phyloP scores from a whole-genome alignment of 2,888 invertebrate species.

The Dryobota labecula region DNA sequence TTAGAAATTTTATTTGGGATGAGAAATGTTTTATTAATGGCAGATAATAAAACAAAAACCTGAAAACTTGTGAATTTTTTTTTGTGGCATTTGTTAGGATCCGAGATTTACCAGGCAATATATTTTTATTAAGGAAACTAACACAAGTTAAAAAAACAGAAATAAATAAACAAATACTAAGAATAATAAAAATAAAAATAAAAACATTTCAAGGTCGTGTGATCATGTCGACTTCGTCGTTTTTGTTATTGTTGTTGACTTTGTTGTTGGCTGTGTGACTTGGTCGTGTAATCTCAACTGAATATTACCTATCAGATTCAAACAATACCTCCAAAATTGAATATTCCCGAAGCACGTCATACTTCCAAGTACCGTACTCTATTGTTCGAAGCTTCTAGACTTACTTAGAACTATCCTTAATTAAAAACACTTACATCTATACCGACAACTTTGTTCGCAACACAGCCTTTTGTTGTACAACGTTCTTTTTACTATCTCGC shows the following conservation, averaged over 20 bases:
- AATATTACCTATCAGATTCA: background rate
- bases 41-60: background rate
- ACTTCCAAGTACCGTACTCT: background rate
- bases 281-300: too few species aligned
- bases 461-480: background rate
- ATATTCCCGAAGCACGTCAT: background rate
- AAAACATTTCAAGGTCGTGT: background rate
- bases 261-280: too few species aligned
- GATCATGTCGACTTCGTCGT: too few species aligned
- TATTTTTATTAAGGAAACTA: background rate
- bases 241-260: too few species aligned
- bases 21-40: background rate
- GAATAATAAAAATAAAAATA: background rate
- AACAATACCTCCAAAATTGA: constrained; percentile 3
- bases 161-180: background rate
- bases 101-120: background rate
- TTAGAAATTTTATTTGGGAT: constrained; percentile 8
- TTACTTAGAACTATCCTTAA: constrained; percentile 26
- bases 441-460: constrained; percentile 6
- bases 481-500: constrained; percentile 8
- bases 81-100: background rate
- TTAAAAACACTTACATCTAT: constrained; percentile 33
- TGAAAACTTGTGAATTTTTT: background rate
- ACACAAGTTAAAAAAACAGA: background rate
- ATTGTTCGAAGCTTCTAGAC: constrained; percentile 6